These are phyloP conservation scores for Gambusia affinis DNA, from an alignment of 2,113 vertebrate genomes.

Conservation along the genomic window DNA sequence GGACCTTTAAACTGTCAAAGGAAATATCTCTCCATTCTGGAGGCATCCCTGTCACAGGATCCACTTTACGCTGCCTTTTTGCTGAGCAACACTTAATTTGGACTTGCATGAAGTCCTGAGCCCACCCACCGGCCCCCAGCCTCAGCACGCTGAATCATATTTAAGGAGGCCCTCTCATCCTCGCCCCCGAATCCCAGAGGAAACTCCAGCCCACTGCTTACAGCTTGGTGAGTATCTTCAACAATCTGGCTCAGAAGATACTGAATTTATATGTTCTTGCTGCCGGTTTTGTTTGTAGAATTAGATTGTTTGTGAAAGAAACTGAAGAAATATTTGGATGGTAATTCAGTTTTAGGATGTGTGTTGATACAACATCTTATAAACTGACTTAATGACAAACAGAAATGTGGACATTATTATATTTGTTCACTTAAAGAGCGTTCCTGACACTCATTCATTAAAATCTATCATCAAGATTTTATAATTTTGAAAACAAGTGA, in stretches of 20 bases:
- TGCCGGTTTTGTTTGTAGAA: neutral
- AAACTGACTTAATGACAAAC: neutral
- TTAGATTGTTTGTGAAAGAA: neutral
- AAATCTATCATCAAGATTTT: neutral
- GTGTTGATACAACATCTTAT: neutral
- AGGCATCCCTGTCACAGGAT: conserved; percentile 63
- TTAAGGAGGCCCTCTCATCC: conserved; percentile 74
- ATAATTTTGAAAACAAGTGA: neutral
- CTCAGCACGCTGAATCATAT: conserved; percentile 62
- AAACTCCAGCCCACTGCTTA: conserved; percentile 79
- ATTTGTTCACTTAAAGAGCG: neutral
- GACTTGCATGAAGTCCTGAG: conserved; percentile 76
- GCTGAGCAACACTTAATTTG: conserved; percentile 82
- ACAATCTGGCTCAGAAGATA: conserved; percentile 5
- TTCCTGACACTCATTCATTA: neutral
- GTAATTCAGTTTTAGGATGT: conserved; percentile 5
- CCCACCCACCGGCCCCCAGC: conserved; percentile 58
- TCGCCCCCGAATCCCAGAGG: conserved; percentile 77
- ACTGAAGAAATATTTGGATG: neutral
- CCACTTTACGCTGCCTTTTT: conserved; percentile 71
- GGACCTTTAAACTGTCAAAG: conserved; percentile 38
- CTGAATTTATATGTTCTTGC: neutral
- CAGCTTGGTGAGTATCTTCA: conserved; percentile 79
- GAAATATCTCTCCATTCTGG: conserved; percentile 63
- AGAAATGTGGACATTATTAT: neutral